A percentile compares a stretch with the other conserved stretches of the same genome.
These are phyloP conservation scores for Sinocyclocheilus anshuiensis DNA, from an alignment of 2,113 vertebrate species.

Conservation along the genomic window DNA sequence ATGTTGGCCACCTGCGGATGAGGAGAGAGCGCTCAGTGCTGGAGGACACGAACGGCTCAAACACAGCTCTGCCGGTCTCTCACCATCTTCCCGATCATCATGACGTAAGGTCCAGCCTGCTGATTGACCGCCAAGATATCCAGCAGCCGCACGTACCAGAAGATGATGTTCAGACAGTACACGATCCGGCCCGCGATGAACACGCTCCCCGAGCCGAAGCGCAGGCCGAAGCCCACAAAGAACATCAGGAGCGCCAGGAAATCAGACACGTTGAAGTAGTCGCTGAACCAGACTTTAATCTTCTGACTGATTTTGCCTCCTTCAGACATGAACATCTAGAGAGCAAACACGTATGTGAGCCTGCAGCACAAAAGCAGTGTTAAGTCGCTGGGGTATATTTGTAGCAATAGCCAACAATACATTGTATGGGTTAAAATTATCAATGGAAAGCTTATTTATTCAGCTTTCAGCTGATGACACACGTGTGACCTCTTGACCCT, in stretches of 20 bases:
- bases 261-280: conserved; percentile 96
- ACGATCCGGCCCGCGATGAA: conserved; percentile 87
- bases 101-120: conserved; percentile 97
- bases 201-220: conserved; percentile 80
- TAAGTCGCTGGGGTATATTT: too few species aligned
- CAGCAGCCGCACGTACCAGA: conserved; percentile 98
- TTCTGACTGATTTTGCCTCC: conserved; percentile 97
- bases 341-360: conserved; percentile 37
- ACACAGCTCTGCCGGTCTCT: conserved; percentile 20
- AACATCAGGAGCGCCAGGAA: conserved; percentile 93
- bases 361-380: too few species aligned
- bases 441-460: too few species aligned
- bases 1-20: conserved; percentile 93
- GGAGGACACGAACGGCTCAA: too few species aligned
- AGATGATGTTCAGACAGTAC: conserved; percentile 98
- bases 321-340: conserved; percentile 97
- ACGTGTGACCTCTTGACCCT: neutral
- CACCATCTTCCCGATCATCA: conserved; percentile 99
- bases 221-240: conserved; percentile 91
- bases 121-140: conserved; percentile 98
- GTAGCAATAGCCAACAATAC: too few species aligned
- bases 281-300: conserved; percentile 97
- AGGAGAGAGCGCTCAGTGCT: too few species aligned
- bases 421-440: too few species aligned
- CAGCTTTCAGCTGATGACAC: neutral